phyloP scores from a whole-genome alignment of 1,140 invertebrate species.

The Nymphalis io region DNA sequence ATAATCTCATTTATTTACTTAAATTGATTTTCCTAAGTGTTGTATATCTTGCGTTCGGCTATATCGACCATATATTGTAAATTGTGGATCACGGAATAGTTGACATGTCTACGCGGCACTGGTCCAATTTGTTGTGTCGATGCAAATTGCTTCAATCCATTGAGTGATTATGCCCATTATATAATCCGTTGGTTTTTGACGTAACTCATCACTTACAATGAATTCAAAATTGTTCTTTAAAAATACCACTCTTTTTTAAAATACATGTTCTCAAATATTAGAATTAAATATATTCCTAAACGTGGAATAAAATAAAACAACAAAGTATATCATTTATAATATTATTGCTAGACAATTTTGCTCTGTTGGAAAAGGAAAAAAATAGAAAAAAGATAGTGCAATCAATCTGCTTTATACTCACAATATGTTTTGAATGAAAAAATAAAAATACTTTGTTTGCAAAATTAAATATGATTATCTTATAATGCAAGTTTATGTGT shows the following conservation, averaged over 20 bases:
- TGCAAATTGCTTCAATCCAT: slow-evolving; percentile 64
- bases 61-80: slow-evolving; percentile 15
- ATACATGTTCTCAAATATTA: too few relatives aligned
- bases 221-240: not conserved
- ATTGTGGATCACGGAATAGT: slow-evolving; percentile 38
- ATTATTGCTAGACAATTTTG: too few relatives aligned
- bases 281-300: too few relatives aligned
- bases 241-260: not conserved
- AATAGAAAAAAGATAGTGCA: too few relatives aligned
- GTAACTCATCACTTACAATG: not conserved
- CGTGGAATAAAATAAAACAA: too few relatives aligned
- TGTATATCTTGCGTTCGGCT: not conserved
- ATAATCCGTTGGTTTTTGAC: not conserved
- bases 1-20: too few relatives aligned
- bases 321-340: too few relatives aligned
- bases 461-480: not conserved
- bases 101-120: slow-evolving; percentile 38
- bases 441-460: too few relatives aligned
- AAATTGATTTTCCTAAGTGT: too few relatives aligned
- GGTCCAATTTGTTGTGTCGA: slow-evolving; percentile 52
- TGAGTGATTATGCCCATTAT: slow-evolving; percentile 36
- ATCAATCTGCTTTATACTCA: too few relatives aligned
- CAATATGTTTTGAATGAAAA: too few relatives aligned
- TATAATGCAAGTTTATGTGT: not conserved
- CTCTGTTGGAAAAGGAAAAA: too few relatives aligned